Evolutionary conservation across 1,140 invertebrate genomes (phyloP), one percentile per base, ranked within the genome.

Genomic region (Battus philenor): DNA sequence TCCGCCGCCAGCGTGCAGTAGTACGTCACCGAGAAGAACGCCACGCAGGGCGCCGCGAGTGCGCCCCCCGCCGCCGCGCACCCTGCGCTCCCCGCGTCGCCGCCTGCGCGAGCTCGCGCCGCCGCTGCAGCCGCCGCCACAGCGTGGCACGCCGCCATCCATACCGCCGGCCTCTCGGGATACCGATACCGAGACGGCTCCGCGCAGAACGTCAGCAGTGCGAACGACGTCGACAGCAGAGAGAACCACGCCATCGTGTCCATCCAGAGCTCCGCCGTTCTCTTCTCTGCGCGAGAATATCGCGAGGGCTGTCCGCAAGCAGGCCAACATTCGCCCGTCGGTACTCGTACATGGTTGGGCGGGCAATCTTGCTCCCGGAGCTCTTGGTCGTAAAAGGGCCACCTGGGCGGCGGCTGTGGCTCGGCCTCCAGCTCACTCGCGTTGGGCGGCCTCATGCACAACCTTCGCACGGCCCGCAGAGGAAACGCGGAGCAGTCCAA

Each of bases 181-280:
- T 95, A 96, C 9, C 91, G 89, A 66, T 95, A 95, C 51, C 94
- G 84, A 10, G 91, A 90, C 0, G 93, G 91, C 61, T 97, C 95
- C 20, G 97, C 91, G 75, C 95, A 90, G 79, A 97, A 98, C 0
- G 96, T 98, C 12, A 96, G 85, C 44, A 98, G 79, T 0, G 94
- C 95, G 68, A 97, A 94, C 1, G 92, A 87, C 0, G 95, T 96
- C 6, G 95, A 94, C 3, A 94, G 86, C 44, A 96, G 89, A 57
- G 95, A 97, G 1, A 97, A 82, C 72, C 93, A 92, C 0, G 95
- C 94, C 88, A 95, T 94, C 2, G 93, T 90, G 4, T 91, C 92
- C 67, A 96, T 94, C 90, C 95, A 95, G 6, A 93, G 90, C 60
- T 93, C 90, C 0, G 93, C 90, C 45, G 92, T 91, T 52, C 88